phyloP scores from a whole-genome alignment of 2,113 vertebrate genomes.

The Baryphthengus martii region DNA sequence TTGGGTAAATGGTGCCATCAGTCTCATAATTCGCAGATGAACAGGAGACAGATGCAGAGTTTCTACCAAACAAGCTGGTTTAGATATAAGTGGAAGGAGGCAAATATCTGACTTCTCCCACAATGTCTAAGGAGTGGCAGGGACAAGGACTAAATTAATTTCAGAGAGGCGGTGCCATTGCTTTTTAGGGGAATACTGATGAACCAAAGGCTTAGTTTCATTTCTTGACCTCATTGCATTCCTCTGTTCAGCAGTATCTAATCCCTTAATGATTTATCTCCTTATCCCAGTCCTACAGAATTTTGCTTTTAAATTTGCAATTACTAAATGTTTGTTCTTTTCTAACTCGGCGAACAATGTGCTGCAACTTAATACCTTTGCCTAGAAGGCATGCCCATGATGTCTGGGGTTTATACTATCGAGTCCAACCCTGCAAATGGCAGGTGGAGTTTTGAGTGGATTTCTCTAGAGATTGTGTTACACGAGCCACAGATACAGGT shows the following conservation, averaged over 20 bases:
- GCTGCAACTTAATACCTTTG: conserved; percentile 16
- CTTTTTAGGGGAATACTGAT: background rate
- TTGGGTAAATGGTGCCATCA: background rate
- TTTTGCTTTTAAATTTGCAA: conserved; percentile 63
- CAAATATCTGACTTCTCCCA: background rate
- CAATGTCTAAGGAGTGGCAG: background rate
- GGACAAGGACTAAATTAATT: background rate
- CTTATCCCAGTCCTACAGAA: conserved; percentile 11
- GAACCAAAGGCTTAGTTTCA: conserved; percentile 29
- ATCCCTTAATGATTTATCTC: conserved; percentile 34
- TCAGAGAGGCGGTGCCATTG: background rate
- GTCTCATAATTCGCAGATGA: background rate
- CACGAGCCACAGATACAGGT: background rate
- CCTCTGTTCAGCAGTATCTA: conserved; percentile 22
- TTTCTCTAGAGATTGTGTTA: background rate
- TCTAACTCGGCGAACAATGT: conserved; percentile 46
- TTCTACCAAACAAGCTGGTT: background rate
- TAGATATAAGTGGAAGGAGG: background rate
- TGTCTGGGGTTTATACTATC: background rate
- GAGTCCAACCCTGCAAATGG: background rate
- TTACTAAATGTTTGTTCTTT: conserved; percentile 64
- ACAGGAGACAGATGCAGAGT: background rate
- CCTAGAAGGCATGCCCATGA: background rate
- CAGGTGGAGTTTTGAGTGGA: background rate
- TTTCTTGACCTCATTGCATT: conserved; percentile 8